Conservation (phyloP, 64 coral and sea anemone species). For the Porites lutea region DNA sequence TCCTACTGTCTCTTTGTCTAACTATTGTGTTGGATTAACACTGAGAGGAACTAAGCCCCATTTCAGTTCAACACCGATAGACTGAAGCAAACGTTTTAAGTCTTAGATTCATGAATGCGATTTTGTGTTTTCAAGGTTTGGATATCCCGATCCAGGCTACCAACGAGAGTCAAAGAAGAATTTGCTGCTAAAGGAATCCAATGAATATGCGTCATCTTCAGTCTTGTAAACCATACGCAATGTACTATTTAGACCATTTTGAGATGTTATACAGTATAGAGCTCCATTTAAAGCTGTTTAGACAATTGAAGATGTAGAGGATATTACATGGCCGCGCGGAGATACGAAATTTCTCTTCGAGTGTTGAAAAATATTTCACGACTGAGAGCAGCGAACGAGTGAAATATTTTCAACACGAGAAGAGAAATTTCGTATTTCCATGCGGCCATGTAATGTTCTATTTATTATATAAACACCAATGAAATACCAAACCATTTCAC, state of each 20-base stretch:
- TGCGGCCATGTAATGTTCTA: too few relatives aligned
- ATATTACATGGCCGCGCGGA: too few relatives aligned
- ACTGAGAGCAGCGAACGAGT: too few relatives aligned
- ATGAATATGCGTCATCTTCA: background rate
- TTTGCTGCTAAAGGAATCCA: constrained; percentile 67
- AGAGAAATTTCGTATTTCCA: too few relatives aligned
- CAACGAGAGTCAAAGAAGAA: constrained; percentile 66
- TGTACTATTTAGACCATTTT: background rate
- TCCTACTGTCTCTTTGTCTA: background rate
- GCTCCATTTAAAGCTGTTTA: too few relatives aligned
- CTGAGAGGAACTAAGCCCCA: background rate
- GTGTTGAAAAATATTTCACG: too few relatives aligned
- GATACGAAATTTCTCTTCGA: too few relatives aligned
- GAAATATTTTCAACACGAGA: too few relatives aligned
- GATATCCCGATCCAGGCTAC: constrained; percentile 69
- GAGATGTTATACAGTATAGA: background rate
- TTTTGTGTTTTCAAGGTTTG: constrained; percentile 23
- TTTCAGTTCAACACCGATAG: background rate
- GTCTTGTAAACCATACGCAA: background rate
- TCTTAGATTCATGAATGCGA: background rate
- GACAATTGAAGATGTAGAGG: too few relatives aligned
- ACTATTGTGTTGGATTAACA: background rate
- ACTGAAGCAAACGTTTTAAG: background rate
- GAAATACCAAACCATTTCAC: too few relatives aligned
- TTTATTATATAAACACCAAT: too few relatives aligned